Conservation (phyloP, 2,113 vertebrate species). For the Isichthys henryi region DNA sequence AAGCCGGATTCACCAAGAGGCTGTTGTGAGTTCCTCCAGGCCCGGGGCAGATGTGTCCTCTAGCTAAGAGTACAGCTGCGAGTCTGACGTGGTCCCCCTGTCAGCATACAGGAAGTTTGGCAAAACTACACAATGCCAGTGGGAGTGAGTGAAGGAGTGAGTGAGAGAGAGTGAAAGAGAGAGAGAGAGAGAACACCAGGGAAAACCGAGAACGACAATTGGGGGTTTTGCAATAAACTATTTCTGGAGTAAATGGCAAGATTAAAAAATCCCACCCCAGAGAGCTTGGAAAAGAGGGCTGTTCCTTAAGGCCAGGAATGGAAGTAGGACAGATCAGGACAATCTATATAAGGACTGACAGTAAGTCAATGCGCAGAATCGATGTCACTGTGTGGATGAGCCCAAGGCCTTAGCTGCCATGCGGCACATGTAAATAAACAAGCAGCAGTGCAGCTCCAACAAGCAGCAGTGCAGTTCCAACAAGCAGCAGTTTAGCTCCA, state of each 20-base stretch:
- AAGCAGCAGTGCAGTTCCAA: background rate
- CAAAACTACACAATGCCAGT: background rate
- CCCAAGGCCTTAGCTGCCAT: background rate
- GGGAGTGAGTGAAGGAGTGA: background rate
- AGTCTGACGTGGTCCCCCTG: background rate
- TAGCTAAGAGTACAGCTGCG: background rate
- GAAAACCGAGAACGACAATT: background rate
- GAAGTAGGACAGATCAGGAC: conserved; percentile 17
- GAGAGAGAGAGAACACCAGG: background rate
- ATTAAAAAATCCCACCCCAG: conserved; percentile 14
- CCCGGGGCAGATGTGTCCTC: background rate
- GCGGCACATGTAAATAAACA: background rate
- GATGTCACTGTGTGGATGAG: background rate
- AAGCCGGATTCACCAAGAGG: background rate
- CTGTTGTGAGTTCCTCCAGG: background rate
- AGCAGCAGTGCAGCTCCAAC: background rate
- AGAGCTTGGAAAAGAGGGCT: conserved; percentile 4
- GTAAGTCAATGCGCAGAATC: background rate
- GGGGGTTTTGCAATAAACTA: conserved; percentile 8
- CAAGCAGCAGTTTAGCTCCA: background rate
- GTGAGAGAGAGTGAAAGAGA: background rate
- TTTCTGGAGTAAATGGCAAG: conserved; percentile 19
- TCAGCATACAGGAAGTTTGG: background rate
- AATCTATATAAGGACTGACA: conserved; percentile 3
- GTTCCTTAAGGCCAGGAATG: background rate